phyloP scores from a whole-genome alignment of 2,888 invertebrate species.

The Deladenus siricidicola region DNA sequence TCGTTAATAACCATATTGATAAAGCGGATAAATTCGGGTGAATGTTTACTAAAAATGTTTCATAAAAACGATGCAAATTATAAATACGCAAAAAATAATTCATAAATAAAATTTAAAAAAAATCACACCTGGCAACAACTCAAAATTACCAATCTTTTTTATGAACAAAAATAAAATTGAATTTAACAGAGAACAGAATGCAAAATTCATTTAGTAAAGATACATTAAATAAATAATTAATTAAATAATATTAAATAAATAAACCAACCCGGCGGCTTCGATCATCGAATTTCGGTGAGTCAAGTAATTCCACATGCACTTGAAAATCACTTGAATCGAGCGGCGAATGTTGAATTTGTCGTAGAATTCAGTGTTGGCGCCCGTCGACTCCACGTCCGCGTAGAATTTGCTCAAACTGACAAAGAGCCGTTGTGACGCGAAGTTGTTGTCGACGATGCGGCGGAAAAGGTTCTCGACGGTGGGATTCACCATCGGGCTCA shows the following conservation, averaged over 20 bases:
- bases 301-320: slow-evolving; percentile 82
- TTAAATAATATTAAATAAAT: too few relatives aligned
- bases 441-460: slow-evolving; percentile 56
- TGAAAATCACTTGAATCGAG: slow-evolving; percentile 89
- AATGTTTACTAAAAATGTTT: slow-evolving; percentile 10
- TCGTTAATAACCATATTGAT: slow-evolving; percentile 94
- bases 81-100: too few relatives aligned
- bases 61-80: not conserved
- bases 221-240: too few relatives aligned
- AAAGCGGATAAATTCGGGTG: slow-evolving; percentile 70
- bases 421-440: slow-evolving; percentile 73
- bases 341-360: slow-evolving; percentile 97
- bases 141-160: too few relatives aligned
- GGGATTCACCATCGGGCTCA: slow-evolving; percentile 27
- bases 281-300: slow-evolving; percentile 78
- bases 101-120: too few relatives aligned
- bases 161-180: too few relatives aligned
- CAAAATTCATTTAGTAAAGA: too few relatives aligned
- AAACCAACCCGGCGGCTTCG: slow-evolving; percentile 68
- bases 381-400: slow-evolving; percentile 80
- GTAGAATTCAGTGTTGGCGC: slow-evolving; percentile 94
- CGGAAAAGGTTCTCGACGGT: slow-evolving; percentile 17
- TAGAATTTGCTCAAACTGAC: slow-evolving; percentile 94
- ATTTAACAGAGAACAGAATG: too few relatives aligned
- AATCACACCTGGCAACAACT: too few relatives aligned